Percentiles rank a stretch among this genome's conserved stretches.
phyloP scores from a whole-genome alignment of 1,140 invertebrate genomes.

The Drosophila kepulauana region DNA sequence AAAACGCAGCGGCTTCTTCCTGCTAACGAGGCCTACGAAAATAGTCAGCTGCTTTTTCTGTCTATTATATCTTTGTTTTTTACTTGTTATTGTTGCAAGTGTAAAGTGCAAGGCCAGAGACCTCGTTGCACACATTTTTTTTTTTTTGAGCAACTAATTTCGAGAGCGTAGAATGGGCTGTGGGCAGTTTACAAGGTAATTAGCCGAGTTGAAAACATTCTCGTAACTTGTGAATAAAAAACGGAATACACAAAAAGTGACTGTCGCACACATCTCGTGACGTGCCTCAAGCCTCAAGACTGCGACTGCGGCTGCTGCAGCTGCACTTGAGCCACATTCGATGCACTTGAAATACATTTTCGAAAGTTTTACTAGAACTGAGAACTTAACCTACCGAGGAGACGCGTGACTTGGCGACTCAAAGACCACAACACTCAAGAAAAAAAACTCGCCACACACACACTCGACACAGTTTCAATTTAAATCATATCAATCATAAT shows the following conservation, averaged over 20 bases:
- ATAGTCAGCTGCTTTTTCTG: constrained; percentile 16
- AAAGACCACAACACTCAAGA: not conserved
- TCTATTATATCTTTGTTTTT: constrained; percentile 22
- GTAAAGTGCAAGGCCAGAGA: constrained; percentile 61
- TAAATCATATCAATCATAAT: constrained; percentile 20
- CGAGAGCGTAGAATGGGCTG: constrained; percentile 4
- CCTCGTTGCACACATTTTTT: not conserved
- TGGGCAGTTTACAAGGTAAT: constrained; percentile 37
- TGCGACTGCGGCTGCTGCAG: constrained; percentile 40
- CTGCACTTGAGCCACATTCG: constrained; percentile 77
- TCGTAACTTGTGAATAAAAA: not conserved
- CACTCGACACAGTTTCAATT: constrained; percentile 25
- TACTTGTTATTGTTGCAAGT: constrained; percentile 26
- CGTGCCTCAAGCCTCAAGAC: constrained; percentile 21
- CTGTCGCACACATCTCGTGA: constrained; percentile 45
- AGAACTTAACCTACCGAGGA: constrained; percentile 15
- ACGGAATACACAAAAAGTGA: constrained; percentile 19
- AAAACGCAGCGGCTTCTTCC: constrained; percentile 10
- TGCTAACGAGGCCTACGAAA: constrained; percentile 35
- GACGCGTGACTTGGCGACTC: constrained; percentile 40
- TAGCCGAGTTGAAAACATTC: constrained; percentile 22
- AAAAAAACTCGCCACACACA: not conserved
- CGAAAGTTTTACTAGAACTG: constrained; percentile 60
- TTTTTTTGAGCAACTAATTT: constrained; percentile 13
- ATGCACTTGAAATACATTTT: constrained; percentile 71